Evolutionary conservation across 2,113 vertebrate genomes (phyloP), one percentile per base, ranked within the genome.

Genomic region (Noctilio leporinus): DNA sequence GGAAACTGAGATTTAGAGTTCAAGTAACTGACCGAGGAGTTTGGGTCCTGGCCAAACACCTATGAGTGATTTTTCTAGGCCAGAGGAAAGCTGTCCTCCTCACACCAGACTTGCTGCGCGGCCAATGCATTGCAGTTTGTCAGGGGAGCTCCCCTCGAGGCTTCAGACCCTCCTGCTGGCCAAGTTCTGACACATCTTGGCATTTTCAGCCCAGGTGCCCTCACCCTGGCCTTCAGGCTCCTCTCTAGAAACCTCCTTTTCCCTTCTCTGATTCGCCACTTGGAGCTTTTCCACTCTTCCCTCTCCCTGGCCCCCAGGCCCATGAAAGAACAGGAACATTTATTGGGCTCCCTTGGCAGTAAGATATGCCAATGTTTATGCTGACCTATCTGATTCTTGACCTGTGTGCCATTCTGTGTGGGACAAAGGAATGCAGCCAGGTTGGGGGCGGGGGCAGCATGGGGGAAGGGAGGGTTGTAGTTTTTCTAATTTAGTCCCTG

Each of bases 51-150:
- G 35, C 38, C 65, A 64, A 20, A 59, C 43, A 51, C 1, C 4
- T 2, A 16, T 9, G 30, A 26, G 10, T 62, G 7, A 86, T 40
- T 76, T 69, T n/a, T 75, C 16, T 1, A 53, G 40, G 45, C 57
- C 30, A 17, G 17, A 15, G 30, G 30, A 62, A 47, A 78, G 12
- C 7, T 40, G 40, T 49, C n/a, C 19, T 75, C 16, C 8, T 38
- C 12, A 30, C 15, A 12, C 6, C 2, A 9, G 15, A 38, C 47
- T 16, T 4, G 8, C 64, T 16, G 11, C 1, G 0, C 17, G 2
- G 45, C 1, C 30, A 3, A 2, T 0, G 20, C 2, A 0, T 2
- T 16, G 40, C 8, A 7, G 26, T 33, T 26, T 33, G 26, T 30
- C n/a, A 38, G 57, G 22, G 43, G 59, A 47, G 11, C 7, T 6